Conservation (phyloP, 2,797 vertebrate species). For the Anas capensis region DNA sequence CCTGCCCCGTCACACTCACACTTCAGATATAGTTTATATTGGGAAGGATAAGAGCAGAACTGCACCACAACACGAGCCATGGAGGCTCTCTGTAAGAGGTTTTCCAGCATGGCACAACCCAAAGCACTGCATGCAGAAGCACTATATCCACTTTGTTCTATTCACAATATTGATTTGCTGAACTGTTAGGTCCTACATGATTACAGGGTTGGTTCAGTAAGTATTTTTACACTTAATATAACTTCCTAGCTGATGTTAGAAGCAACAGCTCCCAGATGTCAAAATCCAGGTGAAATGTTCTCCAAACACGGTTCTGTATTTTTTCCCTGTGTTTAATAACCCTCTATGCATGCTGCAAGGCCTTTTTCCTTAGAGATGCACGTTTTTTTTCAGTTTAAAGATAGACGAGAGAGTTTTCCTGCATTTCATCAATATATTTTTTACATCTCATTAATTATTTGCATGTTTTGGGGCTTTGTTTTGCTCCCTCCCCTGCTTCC, state of each 20-base stretch:
- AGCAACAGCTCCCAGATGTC: not conserved
- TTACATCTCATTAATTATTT: conserved; percentile 63
- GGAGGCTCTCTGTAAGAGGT: not conserved
- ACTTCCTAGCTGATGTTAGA: not conserved
- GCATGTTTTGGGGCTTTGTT: conserved; percentile 21
- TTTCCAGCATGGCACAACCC: not conserved
- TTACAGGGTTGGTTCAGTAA: not conserved
- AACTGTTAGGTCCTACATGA: not conserved
- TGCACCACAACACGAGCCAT: not conserved
- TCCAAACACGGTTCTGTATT: not conserved
- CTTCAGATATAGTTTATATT: not conserved
- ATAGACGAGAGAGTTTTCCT: not conserved
- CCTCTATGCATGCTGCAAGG: not conserved
- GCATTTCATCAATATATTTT: not conserved
- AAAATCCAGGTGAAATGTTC: not conserved
- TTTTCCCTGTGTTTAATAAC: not conserved
- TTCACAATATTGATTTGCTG: not conserved
- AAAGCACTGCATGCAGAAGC: not conserved
- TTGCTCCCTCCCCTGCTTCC: not conserved
- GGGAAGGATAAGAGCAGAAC: not conserved
- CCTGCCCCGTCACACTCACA: fast-evolving
- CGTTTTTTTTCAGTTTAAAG: not conserved
- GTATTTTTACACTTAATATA: not conserved
- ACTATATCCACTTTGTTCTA: not conserved
- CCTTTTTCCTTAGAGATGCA: not conserved